These are phyloP conservation scores for Recurvirostra avosetta DNA, from an alignment of 2,113 vertebrate genomes.

Conservation along the genomic window DNA sequence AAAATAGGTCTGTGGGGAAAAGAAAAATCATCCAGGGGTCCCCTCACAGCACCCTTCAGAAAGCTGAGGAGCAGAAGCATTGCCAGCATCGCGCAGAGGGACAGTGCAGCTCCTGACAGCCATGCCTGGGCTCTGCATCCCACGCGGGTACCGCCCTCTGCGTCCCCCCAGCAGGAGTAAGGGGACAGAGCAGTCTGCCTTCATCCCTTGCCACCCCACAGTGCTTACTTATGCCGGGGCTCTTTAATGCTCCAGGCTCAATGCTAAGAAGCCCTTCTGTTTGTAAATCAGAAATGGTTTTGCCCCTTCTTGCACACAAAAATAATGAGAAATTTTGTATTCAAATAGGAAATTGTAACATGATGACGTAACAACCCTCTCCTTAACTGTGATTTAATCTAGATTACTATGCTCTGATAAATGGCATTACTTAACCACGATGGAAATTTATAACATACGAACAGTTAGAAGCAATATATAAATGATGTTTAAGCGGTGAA, in stretches of 20 bases:
- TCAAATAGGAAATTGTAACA: not conserved
- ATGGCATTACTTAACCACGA: not conserved
- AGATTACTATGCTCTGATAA: not conserved
- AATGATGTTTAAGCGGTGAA: not conserved
- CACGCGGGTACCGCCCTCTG: too few relatives aligned
- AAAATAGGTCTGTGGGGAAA: not conserved
- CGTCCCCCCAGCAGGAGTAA: not conserved
- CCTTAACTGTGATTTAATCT: not conserved
- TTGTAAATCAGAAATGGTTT: not conserved
- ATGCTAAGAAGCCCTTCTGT: not conserved
- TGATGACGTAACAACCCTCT: not conserved
- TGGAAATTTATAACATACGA: not conserved
- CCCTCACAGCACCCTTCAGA: not conserved
- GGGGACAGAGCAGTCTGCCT: not conserved
- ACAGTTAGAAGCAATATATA: not conserved
- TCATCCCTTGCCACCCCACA: accelerated
- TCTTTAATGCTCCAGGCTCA: not conserved
- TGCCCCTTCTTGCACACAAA: not conserved
- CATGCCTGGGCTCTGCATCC: not conserved
- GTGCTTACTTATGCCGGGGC: accelerated
- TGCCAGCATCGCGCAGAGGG: accelerated
- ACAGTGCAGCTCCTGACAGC: not conserved
- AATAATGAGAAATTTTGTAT: not conserved
- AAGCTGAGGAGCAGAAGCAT: not conserved
- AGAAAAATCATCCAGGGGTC: not conserved